phyloP scores from a whole-genome alignment of 2,797 vertebrate species.

The Perodicticus potto region DNA sequence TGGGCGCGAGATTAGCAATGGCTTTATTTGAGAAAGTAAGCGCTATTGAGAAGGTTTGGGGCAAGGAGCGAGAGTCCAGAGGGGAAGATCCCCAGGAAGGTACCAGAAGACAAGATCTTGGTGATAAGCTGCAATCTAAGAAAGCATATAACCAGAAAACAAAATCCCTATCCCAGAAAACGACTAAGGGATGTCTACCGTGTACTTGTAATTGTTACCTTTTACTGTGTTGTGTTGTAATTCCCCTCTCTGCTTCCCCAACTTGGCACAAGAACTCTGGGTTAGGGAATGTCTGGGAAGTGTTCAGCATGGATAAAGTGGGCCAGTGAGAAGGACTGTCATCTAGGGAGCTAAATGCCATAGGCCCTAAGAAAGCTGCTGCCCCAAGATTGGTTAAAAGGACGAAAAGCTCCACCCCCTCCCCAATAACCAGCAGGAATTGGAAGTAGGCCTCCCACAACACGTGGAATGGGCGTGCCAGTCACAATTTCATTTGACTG shows the following conservation, averaged over 20 bases:
- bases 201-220: neutral
- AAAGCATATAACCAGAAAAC: neutral
- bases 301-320: neutral
- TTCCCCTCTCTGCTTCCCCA: neutral
- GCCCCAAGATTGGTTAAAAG: neutral
- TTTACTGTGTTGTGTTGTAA: neutral
- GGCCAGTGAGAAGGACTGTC: neutral
- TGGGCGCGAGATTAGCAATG: neutral
- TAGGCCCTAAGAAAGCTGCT: neutral
- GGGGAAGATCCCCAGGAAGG: neutral
- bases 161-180: neutral
- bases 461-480: neutral
- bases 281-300: neutral
- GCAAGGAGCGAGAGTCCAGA: neutral
- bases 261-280: neutral
- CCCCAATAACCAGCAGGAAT: accelerated
- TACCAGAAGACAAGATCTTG: neutral
- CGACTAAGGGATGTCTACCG: neutral
- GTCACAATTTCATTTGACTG: neutral
- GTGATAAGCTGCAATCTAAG: neutral
- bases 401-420: neutral
- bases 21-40: neutral
- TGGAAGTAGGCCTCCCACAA: neutral
- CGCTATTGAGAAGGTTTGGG: neutral
- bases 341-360: neutral